Percentiles rank a stretch among this genome's conserved stretches.
These are phyloP conservation scores for Tringa solitaria DNA, from an alignment of 2,113 vertebrate species.

Conservation along the genomic window DNA sequence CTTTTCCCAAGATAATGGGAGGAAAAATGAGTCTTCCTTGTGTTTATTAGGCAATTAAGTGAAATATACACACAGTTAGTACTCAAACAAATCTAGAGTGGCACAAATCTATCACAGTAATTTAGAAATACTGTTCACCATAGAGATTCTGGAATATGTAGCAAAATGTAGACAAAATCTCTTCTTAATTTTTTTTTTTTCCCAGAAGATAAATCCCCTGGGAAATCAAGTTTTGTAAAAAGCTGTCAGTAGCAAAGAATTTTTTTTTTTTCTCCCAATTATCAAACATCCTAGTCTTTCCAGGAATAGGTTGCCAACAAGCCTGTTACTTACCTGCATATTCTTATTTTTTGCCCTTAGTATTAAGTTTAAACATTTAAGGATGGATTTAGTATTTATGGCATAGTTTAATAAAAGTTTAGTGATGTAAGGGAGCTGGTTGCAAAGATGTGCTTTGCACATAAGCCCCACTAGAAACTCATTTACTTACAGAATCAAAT, in stretches of 20 bases:
- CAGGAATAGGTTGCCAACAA: neutral
- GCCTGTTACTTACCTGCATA: neutral
- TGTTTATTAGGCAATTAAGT: neutral
- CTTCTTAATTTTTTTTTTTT: neutral
- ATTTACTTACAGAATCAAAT: constrained; percentile 75
- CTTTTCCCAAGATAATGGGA: neutral
- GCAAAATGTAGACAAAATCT: neutral
- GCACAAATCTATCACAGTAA: neutral
- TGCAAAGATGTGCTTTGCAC: constrained; percentile 66
- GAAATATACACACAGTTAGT: neutral
- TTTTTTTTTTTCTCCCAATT: neutral
- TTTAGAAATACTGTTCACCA: neutral
- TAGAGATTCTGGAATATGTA: neutral
- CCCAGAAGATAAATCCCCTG: neutral
- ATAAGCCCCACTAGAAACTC: constrained; percentile 67
- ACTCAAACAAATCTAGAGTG: neutral
- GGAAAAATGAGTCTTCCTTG: neutral
- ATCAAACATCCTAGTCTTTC: neutral
- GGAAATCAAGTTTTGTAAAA: constrained; percentile 18
- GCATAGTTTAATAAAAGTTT: constrained; percentile 63
- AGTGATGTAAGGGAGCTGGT: constrained; percentile 59
- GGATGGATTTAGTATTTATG: constrained; percentile 71
- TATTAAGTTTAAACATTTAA: constrained; percentile 51
- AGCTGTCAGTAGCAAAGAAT: neutral
- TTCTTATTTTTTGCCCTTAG: neutral